A percentile compares a stretch with the other conserved stretches of the same genome.
Evolutionary conservation across 2,888 invertebrate species (phyloP).

Genomic region (Orthosia cruda): DNA sequence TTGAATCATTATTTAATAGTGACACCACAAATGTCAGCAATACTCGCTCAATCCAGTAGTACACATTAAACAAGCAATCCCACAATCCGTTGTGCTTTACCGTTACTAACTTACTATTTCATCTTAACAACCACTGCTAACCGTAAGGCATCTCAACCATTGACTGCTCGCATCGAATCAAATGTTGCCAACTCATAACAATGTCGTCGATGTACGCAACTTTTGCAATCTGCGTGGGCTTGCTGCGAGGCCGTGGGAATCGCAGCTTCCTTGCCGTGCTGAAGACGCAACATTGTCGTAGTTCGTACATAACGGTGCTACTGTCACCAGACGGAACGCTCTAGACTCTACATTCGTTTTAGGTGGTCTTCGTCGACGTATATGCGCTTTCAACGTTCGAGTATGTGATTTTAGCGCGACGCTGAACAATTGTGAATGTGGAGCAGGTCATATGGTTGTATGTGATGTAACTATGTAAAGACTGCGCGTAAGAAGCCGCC

Average conservation of each 20-base stretch:
- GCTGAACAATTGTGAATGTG: constrained; percentile 71
- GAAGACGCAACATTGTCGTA: constrained; percentile 74
- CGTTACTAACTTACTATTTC: constrained; percentile 59
- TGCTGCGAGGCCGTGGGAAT: constrained; percentile 87
- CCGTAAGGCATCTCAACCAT: constrained; percentile 57
- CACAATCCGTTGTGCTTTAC: constrained; percentile 49
- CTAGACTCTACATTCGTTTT: constrained; percentile 70
- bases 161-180: constrained; percentile 56
- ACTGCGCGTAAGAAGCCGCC: constrained; percentile 78
- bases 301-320: constrained; percentile 83
- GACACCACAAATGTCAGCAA: constrained; percentile 25
- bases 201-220: constrained; percentile 77
- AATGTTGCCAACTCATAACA: constrained; percentile 67
- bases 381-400: constrained; percentile 38
- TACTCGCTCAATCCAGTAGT: constrained; percentile 26
- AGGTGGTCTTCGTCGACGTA: constrained; percentile 29
- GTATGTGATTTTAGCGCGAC: constrained; percentile 55
- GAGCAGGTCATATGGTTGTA: constrained; percentile 73
- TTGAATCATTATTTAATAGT: constrained; percentile 20
- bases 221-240: constrained; percentile 79
- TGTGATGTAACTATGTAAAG: constrained; percentile 81
- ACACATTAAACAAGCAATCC: constrained; percentile 40
- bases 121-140: constrained; percentile 55
- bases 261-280: constrained; percentile 73
- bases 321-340: constrained; percentile 69